phyloP scores from a whole-genome alignment of 2,797 vertebrate genomes.

The Lepus townsendii region DNA sequence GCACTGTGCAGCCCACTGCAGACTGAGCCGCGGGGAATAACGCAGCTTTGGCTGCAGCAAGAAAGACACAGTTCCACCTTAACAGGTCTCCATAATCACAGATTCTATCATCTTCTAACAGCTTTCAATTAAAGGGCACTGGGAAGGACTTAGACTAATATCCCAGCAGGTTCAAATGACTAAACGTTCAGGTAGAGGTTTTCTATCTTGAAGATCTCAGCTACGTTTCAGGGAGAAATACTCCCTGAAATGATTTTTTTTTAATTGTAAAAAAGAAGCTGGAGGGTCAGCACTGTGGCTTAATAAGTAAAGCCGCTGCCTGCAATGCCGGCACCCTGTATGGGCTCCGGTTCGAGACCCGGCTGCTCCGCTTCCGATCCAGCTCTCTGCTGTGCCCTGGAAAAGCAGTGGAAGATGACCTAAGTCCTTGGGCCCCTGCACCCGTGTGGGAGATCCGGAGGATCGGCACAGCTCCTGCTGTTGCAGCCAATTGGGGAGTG shows the following conservation, averaged over 20 bases:
- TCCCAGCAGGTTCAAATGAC: slow-evolving; percentile 36
- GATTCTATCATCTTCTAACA: slow-evolving; percentile 72
- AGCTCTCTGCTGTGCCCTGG: too few relatives aligned
- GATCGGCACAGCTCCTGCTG: too few relatives aligned
- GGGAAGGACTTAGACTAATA: slow-evolving; percentile 24
- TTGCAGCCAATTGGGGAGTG: too few relatives aligned
- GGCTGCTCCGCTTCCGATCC: too few relatives aligned
- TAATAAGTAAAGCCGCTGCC: too few relatives aligned
- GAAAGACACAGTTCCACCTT: slow-evolving; percentile 52
- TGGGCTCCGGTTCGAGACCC: too few relatives aligned
- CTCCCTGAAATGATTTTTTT: neutral
- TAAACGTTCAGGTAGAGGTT: neutral
- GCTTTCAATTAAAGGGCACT: slow-evolving; percentile 55
- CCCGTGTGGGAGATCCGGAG: too few relatives aligned
- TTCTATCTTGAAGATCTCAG: slow-evolving; percentile 18
- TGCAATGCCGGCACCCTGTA: too few relatives aligned
- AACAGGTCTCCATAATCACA: slow-evolving; percentile 58
- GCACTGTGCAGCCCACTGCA: neutral
- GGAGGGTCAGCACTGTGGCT: too few relatives aligned
- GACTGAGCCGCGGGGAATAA: slow-evolving; percentile 41
- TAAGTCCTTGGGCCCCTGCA: too few relatives aligned
- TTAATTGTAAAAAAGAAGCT: neutral
- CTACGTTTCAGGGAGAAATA: slow-evolving; percentile 40
- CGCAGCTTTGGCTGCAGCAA: slow-evolving; percentile 2
- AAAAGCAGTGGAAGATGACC: too few relatives aligned